Percentiles rank a stretch among this genome's conserved stretches.
Evolutionary conservation across 2,797 vertebrate species (phyloP).

Genomic region (Chaenodraco wilsoni): DNA sequence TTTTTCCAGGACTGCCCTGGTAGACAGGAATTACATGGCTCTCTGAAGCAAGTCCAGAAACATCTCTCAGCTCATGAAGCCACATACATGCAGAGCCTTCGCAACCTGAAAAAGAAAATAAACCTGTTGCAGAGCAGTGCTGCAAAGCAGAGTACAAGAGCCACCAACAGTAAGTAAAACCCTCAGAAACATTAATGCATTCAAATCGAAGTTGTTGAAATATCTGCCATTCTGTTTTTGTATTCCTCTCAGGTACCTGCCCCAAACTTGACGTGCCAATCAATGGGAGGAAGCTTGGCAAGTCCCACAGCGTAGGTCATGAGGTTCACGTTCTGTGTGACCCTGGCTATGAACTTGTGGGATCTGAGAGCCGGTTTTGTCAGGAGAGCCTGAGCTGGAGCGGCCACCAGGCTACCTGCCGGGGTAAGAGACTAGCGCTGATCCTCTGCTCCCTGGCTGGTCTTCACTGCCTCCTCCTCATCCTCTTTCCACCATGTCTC

Average conservation of each 20-base stretch:
- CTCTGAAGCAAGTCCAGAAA: slow-evolving; percentile 88
- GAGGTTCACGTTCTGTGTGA: slow-evolving; percentile 89
- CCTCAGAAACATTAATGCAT: not conserved
- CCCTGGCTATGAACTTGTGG: slow-evolving; percentile 83
- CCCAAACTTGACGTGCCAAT: slow-evolving; percentile 75
- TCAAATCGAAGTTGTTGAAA: slow-evolving; percentile 10
- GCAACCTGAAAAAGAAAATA: slow-evolving; percentile 87
- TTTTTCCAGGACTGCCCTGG: slow-evolving; percentile 84
- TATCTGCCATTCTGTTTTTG: not conserved
- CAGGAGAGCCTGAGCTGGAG: slow-evolving; percentile 87
- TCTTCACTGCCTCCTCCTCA: not conserved
- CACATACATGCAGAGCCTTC: slow-evolving; percentile 82
- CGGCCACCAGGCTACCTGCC: slow-evolving; percentile 84
- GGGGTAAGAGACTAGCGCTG: slow-evolving; percentile 73
- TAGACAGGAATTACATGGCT: slow-evolving; percentile 80
- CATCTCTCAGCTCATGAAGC: slow-evolving; percentile 87
- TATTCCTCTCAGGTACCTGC: slow-evolving; percentile 80
- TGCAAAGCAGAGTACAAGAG: slow-evolving; percentile 69
- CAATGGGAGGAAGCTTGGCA: slow-evolving; percentile 87
- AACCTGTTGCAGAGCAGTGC: slow-evolving; percentile 80
- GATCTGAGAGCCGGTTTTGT: slow-evolving; percentile 86
- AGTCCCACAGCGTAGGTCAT: slow-evolving; percentile 77
- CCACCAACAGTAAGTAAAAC: slow-evolving; percentile 75
- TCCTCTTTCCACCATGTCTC: slow-evolving; percentile 14
- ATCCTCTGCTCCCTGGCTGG: not conserved